A percentile compares a stretch with the other conserved stretches of the same genome.
phyloP scores from a whole-genome alignment of 2,113 vertebrate genomes.

The Phocoena sinus region DNA sequence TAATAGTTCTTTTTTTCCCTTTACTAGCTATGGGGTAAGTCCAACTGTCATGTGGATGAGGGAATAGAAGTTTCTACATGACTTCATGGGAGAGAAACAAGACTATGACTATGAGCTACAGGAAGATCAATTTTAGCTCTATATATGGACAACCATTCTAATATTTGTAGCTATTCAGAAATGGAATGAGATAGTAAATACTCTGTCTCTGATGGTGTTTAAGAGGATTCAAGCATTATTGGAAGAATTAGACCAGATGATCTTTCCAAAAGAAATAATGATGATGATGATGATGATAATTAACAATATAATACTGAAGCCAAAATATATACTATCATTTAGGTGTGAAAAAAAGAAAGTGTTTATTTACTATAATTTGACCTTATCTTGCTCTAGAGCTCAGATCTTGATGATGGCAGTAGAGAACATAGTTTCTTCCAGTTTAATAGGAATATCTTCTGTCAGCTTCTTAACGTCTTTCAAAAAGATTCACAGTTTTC shows the following conservation, averaged over 20 bases:
- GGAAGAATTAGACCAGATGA: neutral
- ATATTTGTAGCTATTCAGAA: neutral
- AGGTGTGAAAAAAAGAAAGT: neutral
- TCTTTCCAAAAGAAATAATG: neutral
- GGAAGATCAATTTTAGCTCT: neutral
- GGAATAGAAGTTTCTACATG: neutral
- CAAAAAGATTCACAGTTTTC: neutral
- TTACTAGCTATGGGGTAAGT: neutral
- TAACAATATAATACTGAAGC: neutral
- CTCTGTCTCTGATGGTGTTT: neutral
- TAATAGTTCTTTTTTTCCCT: neutral
- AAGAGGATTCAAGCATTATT: neutral
- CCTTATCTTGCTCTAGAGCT: neutral
- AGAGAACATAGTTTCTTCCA: neutral
- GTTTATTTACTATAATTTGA: neutral
- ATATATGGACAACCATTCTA: neutral
- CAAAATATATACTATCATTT: neutral
- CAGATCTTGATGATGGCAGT: neutral
- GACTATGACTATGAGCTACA: neutral
- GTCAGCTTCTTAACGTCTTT: neutral
- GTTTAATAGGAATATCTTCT: neutral
- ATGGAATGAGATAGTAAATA: neutral
- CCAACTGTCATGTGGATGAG: neutral
- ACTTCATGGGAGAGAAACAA: constrained; percentile 6
- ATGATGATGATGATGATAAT: neutral